Base-by-base conservation (phyloP, 64 coral and sea anemone species). In the Hydrozoanthus tunicans region DNA sequence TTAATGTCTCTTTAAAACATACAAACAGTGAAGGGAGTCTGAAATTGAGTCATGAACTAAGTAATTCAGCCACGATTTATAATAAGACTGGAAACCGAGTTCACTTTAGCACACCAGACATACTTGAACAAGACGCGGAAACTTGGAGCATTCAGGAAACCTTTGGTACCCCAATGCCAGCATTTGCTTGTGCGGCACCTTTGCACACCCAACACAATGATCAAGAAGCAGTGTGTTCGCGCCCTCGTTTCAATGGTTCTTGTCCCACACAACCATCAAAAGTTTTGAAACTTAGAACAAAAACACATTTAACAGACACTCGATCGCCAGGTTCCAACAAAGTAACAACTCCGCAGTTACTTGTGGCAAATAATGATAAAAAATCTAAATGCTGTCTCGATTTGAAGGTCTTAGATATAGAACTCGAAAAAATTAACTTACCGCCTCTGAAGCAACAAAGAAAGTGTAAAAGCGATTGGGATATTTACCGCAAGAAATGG, bases 41-140 rank as follows among this genome's bases (percentile, higher is more conserved):
- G 78, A 7, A 24, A 60, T 58, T 20, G 24, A 23, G n/a, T 6
- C 54, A 58, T 17, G 9, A 17, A 27, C 9, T 2, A 9, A 62
- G 25, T 4, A 4, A 60, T 1, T 27, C 58, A 3, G 58, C 32
- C 32, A 2, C 32, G 32, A 43, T 43, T 2, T 43, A 81, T 11
- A 80, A 5, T 10, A 4, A 59, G 10, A 61, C 57, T 59, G 53
- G 5, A 61, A 80, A 80, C 61, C 78, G 78, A 27, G 78, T 80
- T 80, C 78, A 80, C 12, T 80, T 80, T 62, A 80, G 58, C 57
- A 80, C 78, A 62, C 56, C 78, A 0, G 78, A 80, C 23, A 80
- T 62, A 11, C 78, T 11, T n/a, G 58, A 61, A 80, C 24, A 59
- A 9, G 20, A 26, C 17, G 58, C 78, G 12, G 57, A 20, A 10